Conservation (phyloP, 2,113 vertebrate species). For the Xenus cinereus region DNA sequence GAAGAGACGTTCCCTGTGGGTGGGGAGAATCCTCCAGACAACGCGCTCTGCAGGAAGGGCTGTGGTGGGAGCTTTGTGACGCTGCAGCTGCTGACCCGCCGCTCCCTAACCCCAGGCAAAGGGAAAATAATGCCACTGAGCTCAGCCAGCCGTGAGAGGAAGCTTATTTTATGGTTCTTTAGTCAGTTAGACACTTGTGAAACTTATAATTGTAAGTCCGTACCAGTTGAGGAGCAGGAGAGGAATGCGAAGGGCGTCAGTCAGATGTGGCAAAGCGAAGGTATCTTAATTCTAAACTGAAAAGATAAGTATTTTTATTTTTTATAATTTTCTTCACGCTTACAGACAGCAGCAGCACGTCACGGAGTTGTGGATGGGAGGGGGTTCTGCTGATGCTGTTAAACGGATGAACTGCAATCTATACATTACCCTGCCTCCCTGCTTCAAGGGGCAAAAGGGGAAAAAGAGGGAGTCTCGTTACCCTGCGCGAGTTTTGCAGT, state of each 20-base stretch:
- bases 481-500: not conserved
- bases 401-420: not conserved
- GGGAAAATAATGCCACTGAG: not conserved
- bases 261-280: not conserved
- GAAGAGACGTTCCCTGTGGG: accelerated
- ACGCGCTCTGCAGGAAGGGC: not conserved
- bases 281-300: not conserved
- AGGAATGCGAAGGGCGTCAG: not conserved
- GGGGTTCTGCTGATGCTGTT: not conserved
- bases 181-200: not conserved
- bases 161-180: not conserved
- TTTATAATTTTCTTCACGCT: not conserved
- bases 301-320: not conserved
- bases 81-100: not conserved
- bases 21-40: not conserved
- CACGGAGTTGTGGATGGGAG: not conserved
- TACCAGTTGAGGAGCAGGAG: not conserved
- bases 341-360: not conserved
- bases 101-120: not conserved
- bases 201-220: not conserved
- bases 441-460: not conserved
- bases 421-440: not conserved
- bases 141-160: not conserved
- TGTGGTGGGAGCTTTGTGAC: not conserved
- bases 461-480: not conserved